A percentile compares a stretch with the other conserved stretches of the same genome.
Evolutionary conservation across 2,797 vertebrate species (phyloP).

Genomic region (Gallinago nigripennis): DNA sequence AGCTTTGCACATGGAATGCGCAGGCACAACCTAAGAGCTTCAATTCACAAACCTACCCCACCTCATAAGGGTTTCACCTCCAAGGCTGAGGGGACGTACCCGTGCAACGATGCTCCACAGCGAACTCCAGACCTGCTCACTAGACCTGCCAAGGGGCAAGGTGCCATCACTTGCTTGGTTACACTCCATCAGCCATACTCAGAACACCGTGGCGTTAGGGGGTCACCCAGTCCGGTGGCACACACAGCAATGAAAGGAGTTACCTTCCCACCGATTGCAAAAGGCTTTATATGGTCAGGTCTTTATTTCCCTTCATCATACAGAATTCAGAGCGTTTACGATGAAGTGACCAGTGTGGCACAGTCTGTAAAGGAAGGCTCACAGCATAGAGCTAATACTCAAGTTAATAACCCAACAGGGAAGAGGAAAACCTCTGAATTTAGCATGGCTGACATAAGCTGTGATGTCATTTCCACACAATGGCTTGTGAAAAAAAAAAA

Average conservation of each 20-base stretch:
- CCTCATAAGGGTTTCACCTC: not conserved
- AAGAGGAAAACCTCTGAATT: conserved; percentile 15
- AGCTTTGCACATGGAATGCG: not conserved
- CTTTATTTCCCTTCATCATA: not conserved
- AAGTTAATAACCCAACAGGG: not conserved
- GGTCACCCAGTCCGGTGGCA: not conserved
- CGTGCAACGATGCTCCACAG: fast-evolving
- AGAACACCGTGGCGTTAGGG: fast-evolving
- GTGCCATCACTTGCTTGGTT: fast-evolving
- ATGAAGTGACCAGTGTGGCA: not conserved
- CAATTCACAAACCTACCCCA: not conserved
- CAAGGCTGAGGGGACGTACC: not conserved
- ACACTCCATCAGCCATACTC: fast-evolving
- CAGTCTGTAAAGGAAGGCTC: not conserved
- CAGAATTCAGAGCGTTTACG: not conserved
- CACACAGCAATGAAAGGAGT: fast-evolving
- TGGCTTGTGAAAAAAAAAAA: not conserved
- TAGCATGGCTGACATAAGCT: conserved; percentile 21
- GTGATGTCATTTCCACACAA: conserved; percentile 54
- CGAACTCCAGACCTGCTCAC: not conserved
- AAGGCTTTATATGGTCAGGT: not conserved
- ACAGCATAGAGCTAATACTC: not conserved
- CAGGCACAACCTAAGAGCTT: not conserved
- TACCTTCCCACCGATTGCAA: not conserved
- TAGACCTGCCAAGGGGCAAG: not conserved